These are phyloP conservation scores for Heliopora coerulea DNA, from an alignment of 92 coral and sea anemone genomes.

Conservation along the genomic window DNA sequence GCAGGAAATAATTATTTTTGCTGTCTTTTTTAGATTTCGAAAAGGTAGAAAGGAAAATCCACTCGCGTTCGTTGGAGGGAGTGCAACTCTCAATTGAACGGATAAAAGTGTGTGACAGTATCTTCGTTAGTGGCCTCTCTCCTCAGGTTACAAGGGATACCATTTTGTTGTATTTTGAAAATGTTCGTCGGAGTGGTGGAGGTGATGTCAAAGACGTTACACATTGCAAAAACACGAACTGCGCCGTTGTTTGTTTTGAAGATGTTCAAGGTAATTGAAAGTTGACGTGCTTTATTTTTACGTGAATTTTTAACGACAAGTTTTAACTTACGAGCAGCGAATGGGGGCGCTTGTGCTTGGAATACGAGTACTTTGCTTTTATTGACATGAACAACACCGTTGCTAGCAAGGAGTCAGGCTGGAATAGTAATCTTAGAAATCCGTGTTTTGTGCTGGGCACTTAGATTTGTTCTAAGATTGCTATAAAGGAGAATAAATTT, in stretches of 20 bases:
- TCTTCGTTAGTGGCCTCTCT: slow-evolving; percentile 64
- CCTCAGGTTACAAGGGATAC: slow-evolving; percentile 61
- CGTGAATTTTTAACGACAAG: too few species aligned
- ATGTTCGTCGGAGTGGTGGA: slow-evolving; percentile 54
- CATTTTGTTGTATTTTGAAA: slow-evolving; percentile 63
- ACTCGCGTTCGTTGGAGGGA: slow-evolving; percentile 52
- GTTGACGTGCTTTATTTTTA: too few species aligned
- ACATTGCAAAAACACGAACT: slow-evolving; percentile 42
- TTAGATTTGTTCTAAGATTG: too few species aligned
- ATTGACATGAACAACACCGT: too few species aligned
- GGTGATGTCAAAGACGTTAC: slow-evolving; percentile 53
- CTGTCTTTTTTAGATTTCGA: slow-evolving; percentile 51
- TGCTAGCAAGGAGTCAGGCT: too few species aligned
- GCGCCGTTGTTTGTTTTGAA: slow-evolving; percentile 67
- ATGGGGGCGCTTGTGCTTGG: too few species aligned
- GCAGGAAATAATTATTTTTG: too few species aligned
- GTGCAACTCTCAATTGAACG: slow-evolving; percentile 45
- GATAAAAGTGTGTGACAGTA: slow-evolving; percentile 57
- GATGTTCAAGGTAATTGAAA: slow-evolving; percentile 51
- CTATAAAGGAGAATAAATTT: too few species aligned
- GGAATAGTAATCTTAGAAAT: too few species aligned
- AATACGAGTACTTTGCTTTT: too few species aligned
- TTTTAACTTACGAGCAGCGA: too few species aligned
- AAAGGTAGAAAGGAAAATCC: slow-evolving; percentile 55
- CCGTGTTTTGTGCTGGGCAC: too few species aligned